Base-by-base conservation (phyloP, 2,888 invertebrate genomes). In the Cephalotes varians region DNA sequence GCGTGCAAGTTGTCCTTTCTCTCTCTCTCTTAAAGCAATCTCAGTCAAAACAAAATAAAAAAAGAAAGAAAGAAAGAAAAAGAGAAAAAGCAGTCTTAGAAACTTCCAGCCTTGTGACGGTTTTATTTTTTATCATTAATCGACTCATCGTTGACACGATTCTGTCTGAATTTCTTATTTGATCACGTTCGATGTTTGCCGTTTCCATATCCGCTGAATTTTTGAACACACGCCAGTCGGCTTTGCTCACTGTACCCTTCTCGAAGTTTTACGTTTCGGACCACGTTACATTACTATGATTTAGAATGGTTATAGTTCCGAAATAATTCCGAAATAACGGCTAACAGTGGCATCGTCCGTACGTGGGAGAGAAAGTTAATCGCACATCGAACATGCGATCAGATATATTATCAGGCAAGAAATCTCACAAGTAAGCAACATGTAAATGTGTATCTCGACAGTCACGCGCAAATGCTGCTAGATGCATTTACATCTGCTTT, bases 31-130 rank as follows among this genome's bases (percentile, higher is more conserved):
- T 12, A 89, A 85, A 86, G 82, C 81, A 77, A 58, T n/a, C 25
- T 47, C n/a, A 21, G 15, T 34, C 69, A 54, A 64, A 87, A 73
- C 81, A 82, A 83, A 82, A n/a, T n/a, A 82, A 77, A 5, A 72
- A 28, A 72, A 54, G 10, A 37, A 73, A 54, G 12, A 76, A 69
- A 62, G 40, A 62, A 49, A 60, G 49, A 47, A 64, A 83, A 85
- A 73, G 25, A 49, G 21, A 31, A 37, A 90, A 87, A 91, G 90
- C 94, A 94, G 93, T 94, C 93, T 93, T 91, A 93, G 93, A 94
- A 51, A 94, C 93, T 94, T 93, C 94, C 94, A 94, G 94, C 94
- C 94, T 94, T 94, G 94, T 93, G 91, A 90, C 85, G 84, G 87
- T 88, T 90, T 90, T 90, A 90, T 90, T 90, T 65, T 90, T 91